These are phyloP conservation scores for Hipparchia sbordonii DNA, from an alignment of 2,888 invertebrate species.

Conservation along the genomic window DNA sequence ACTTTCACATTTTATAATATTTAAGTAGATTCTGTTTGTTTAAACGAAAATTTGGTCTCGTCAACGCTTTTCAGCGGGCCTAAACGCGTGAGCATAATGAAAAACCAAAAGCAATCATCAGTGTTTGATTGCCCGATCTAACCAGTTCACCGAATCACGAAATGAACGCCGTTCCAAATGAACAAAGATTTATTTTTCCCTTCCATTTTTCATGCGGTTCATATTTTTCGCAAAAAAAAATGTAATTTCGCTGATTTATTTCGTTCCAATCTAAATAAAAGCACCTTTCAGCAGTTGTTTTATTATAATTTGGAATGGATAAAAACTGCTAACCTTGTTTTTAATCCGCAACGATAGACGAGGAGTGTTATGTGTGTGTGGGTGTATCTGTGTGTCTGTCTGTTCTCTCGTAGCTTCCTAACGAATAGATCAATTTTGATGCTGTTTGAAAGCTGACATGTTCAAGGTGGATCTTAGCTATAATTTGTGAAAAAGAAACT, in stretches of 20 bases:
- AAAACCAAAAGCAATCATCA: constrained; percentile 33
- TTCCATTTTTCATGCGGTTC: not conserved
- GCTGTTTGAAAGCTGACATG: too few relatives aligned
- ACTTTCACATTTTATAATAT: too few relatives aligned
- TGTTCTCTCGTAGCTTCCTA: too few relatives aligned
- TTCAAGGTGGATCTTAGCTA: too few relatives aligned
- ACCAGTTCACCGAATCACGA: constrained; percentile 34
- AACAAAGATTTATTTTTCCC: constrained; percentile 4
- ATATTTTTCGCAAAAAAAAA: constrained; percentile 10
- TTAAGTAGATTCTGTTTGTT: not conserved
- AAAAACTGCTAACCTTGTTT: not conserved
- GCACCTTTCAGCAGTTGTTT: constrained; percentile 3
- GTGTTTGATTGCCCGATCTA: constrained; percentile 31
- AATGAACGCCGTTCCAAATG: constrained; percentile 27
- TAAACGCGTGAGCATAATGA: constrained; percentile 31
- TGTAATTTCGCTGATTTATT: constrained; percentile 12
- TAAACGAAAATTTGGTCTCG: not conserved
- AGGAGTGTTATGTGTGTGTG: too few relatives aligned
- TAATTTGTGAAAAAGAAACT: too few relatives aligned
- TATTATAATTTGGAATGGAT: not conserved
- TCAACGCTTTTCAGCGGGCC: not conserved
- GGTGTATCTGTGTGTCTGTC: too few relatives aligned
- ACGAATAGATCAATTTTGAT: too few relatives aligned
- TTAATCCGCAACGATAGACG: too few relatives aligned
- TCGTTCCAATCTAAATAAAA: constrained; percentile 19